Evolutionary conservation across 2,113 vertebrate species (phyloP).

Genomic region (Promerops cafer): DNA sequence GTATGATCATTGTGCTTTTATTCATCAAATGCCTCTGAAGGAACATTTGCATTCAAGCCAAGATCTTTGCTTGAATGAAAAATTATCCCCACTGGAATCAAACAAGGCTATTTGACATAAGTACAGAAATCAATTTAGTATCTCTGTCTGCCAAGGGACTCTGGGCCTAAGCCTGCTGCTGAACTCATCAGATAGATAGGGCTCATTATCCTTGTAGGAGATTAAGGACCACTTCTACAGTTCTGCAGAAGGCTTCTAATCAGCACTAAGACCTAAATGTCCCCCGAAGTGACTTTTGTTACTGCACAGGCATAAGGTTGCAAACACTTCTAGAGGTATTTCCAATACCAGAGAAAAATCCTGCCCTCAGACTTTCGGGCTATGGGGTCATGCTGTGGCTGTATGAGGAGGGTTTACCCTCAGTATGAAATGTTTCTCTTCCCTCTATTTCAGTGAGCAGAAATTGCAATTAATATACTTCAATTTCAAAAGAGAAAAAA

Average conservation of each 20-base stretch:
- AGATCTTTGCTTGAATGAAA: slow-evolving; percentile 1
- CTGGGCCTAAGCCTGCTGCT: neutral
- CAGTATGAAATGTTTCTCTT: neutral
- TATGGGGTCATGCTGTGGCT: neutral
- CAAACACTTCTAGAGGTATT: neutral
- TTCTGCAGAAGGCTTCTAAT: neutral
- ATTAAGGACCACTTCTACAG: neutral
- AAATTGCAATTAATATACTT: neutral
- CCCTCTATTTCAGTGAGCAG: neutral
- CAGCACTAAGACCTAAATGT: neutral
- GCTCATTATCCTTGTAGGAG: neutral
- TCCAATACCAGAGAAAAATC: neutral
- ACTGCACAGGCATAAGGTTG: neutral
- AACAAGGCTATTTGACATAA: slow-evolving; percentile 5
- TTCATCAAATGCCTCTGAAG: neutral
- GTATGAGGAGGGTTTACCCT: neutral
- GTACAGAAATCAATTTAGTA: slow-evolving; percentile 24
- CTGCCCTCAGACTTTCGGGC: neutral
- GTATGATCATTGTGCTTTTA: neutral
- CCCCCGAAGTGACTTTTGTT: neutral
- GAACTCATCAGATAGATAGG: neutral
- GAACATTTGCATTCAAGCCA: neutral
- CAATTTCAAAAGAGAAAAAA: neutral
- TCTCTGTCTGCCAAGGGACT: neutral
- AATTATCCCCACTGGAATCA: slow-evolving; percentile 12